Percentiles rank a stretch among this genome's conserved stretches.
Evolutionary conservation across 2,797 vertebrate species (phyloP).

Genomic region (Chromobotia macracanthus): DNA sequence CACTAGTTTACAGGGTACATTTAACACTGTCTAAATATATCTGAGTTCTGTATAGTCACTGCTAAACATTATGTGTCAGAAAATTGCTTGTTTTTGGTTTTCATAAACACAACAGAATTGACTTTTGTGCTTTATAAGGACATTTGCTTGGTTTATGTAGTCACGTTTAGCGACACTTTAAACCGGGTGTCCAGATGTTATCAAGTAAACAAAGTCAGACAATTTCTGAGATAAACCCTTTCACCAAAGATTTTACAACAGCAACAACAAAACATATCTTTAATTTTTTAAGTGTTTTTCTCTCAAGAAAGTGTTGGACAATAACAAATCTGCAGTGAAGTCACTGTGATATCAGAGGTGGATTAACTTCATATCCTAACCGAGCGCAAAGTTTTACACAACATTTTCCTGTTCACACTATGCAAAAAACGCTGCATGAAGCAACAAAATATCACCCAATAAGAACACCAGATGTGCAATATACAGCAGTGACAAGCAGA

Average conservation of each 20-base stretch:
- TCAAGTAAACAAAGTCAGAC: not conserved
- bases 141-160: not conserved
- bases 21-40: not conserved
- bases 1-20: not conserved
- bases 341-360: conserved; percentile 19
- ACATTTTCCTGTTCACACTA: not conserved
- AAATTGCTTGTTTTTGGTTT: conserved; percentile 33
- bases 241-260: conserved; percentile 44
- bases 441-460: conserved; percentile 27
- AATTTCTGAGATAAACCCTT: conserved; percentile 25
- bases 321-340: conserved; percentile 66
- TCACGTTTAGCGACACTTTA: not conserved
- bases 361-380: conserved; percentile 19
- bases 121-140: not conserved
- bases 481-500: not conserved
- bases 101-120: not conserved
- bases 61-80: conserved; percentile 18
- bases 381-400: not conserved
- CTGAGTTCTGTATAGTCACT: conserved; percentile 2
- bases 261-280: conserved; percentile 51
- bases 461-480: not conserved
- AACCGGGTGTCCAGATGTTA: not conserved
- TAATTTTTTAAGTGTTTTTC: conserved; percentile 39
- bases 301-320: conserved; percentile 44
- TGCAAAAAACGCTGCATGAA: conserved; percentile 27